Base-by-base conservation (phyloP, 2,888 invertebrate genomes). In the Theretra japonica region DNA sequence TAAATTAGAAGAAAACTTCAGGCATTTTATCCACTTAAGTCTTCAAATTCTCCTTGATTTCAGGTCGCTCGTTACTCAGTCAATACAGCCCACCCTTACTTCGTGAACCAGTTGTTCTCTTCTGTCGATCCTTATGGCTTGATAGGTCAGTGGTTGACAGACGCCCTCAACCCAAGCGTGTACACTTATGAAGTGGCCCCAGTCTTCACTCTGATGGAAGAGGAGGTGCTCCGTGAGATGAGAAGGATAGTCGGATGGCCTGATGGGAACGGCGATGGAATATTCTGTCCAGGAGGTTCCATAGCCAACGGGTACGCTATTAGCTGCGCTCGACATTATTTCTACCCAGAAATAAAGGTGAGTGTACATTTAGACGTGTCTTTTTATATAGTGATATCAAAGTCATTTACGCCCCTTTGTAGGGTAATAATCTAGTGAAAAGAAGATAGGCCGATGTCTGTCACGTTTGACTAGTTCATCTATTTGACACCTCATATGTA, bases 271-370 rank as follows among this genome's bases (percentile, higher is more conserved):
- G 98, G 98, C 0, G 98, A 98, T 85, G 98, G 98, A 0, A 97
- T 98, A 73, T 98, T 98, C 88, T 97, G 97, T 83, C 98, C 98
- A 0, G 98, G 98, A 56, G 98, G 98, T 0, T 98, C 98, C 0
- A 96, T 98, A 82, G 96, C 98, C 6, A 98, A 98, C 86, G 98
- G 98, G 70, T 98, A 98, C 82, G 98, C 97, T n/a, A 97, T 98
- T 73, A 98, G 97, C 83, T 96, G 98, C 81, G 98, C 98, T 2
- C 95, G 98, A 72, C 96, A 96, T 84, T 93, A 96, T 84, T 95
- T 94, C 79, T 95, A 96, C 82, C 97, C 98, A 0, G 96, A 97
- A 77, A 95, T 96, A 73, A 98, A 98, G 96, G 97, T 97, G 80
- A 90, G 91, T 76, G 8, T n/a, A 17, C 19, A 33, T 33, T 33